Conservation (phyloP, 2,888 invertebrate species). For the Drosophila stalkeri region DNA sequence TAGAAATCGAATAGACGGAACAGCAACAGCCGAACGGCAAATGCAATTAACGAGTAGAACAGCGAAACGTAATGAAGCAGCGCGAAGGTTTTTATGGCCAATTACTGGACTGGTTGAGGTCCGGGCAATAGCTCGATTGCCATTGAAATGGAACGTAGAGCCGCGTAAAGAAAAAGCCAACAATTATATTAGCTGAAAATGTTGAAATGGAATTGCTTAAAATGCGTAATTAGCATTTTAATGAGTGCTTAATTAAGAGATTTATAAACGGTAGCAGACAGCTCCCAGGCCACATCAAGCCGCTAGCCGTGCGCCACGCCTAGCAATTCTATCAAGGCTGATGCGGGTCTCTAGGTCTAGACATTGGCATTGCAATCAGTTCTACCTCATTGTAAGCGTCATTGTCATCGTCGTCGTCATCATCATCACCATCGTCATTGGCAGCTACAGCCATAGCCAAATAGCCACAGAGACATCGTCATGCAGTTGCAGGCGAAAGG, state of each 20-base stretch:
- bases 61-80: conserved; percentile 39
- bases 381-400: conserved; percentile 6
- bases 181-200: conserved; percentile 40
- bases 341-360: conserved; percentile 23
- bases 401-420: not conserved
- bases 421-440: not conserved
- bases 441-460: too few relatives aligned
- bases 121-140: conserved; percentile 20
- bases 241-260: conserved; percentile 69
- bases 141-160: conserved; percentile 51
- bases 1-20: conserved; percentile 37
- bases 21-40: conserved; percentile 27
- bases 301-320: not conserved
- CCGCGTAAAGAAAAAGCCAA: conserved; percentile 15
- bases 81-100: conserved; percentile 36
- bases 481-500: conserved; percentile 63
- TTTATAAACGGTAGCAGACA: conserved; percentile 68
- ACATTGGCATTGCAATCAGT: conserved; percentile 2
- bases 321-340: conserved; percentile 48
- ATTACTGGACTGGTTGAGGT: conserved; percentile 25
- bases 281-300: not conserved
- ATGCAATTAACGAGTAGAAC: conserved; percentile 42
- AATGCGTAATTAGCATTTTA: conserved; percentile 64
- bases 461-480: conserved; percentile 8
- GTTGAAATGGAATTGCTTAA: conserved; percentile 45